Base-by-base conservation (phyloP, 2,113 vertebrate species). In the Xyrauchen texanus region DNA sequence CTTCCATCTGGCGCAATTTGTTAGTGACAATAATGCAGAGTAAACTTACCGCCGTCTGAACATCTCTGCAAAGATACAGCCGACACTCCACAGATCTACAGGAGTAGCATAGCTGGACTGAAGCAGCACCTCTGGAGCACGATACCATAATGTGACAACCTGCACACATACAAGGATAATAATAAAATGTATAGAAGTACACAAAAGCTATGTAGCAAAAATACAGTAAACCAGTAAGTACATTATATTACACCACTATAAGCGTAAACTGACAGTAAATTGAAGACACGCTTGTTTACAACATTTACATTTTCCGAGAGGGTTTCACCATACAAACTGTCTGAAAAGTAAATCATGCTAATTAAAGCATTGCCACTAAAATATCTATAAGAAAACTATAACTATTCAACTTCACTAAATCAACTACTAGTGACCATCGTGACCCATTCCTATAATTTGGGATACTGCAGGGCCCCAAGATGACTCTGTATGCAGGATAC, bases 51-150 rank as follows among this genome's bases (percentile, higher is more conserved):
- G 96, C 91, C 97, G 94, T 84, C 96, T 95, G 89, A 98, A 99
- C 96, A 99, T 96, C 92, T 99, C 97, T 68, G 97, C 97, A 80
- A 99, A 98, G 93, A 99, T 98, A 90, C 97, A 99, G 84, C 97
- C 97, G 45, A 98, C 97, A 5, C 97, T 99, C 97, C 97, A 99
- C 82, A 98, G 95, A 85, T 98, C 97, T 80, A 99, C 97, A 0
- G 97, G 96, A 10, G 97, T 98, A 84, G 97, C 97, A 1, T 99
- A 98, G 88, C 97, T 99, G 90, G 97, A 98, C 91, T 98, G 97
- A 63, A 99, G 95, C 85, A 99, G 88, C 89, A 99, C 97, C 89
- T 98, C 97, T 49, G 97, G 97, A 68, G 97, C 97, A 86, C 97
- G 90, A 89, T 99, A 99, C 97, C 97, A 99, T 88, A 99, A 90